A percentile compares a stretch with the other conserved stretches of the same genome.
These are phyloP conservation scores for Thymallus thymallus DNA, from an alignment of 2,113 vertebrate species.

Conservation along the genomic window DNA sequence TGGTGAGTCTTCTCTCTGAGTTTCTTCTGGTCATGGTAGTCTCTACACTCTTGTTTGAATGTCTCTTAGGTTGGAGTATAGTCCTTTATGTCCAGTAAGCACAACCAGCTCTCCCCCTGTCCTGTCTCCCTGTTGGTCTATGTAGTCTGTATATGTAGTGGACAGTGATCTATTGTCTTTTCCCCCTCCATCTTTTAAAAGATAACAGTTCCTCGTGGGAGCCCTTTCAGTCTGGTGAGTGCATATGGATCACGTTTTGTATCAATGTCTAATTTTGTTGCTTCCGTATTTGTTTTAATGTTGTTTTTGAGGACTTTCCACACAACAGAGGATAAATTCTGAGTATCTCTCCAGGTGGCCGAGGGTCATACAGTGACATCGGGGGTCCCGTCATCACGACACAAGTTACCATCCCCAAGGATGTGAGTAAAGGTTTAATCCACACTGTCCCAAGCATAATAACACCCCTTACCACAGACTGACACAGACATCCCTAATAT, in stretches of 20 bases:
- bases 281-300: constrained; percentile 6
- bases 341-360: constrained; percentile 68
- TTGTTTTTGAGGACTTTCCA: neutral
- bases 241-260: constrained; percentile 15
- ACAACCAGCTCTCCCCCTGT: neutral
- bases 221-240: constrained; percentile 72
- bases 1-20: constrained; percentile 79
- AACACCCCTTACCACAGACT: neutral
- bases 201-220: constrained; percentile 77
- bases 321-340: neutral
- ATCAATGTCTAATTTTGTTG: constrained; percentile 13
- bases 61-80: neutral
- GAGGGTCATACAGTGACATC: constrained; percentile 93
- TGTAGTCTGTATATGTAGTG: constrained; percentile 11
- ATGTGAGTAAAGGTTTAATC: constrained; percentile 76
- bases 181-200: constrained; percentile 55
- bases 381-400: constrained; percentile 97
- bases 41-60: neutral
- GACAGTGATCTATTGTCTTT: constrained; percentile 34
- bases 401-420: constrained; percentile 99
- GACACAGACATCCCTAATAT: no score
- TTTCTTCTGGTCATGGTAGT: neutral
- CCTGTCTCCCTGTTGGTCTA: neutral
- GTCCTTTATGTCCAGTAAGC: neutral
- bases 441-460: neutral